Base-by-base conservation (phyloP, 2,888 invertebrate genomes). In the Chymomyza caudatula region DNA sequence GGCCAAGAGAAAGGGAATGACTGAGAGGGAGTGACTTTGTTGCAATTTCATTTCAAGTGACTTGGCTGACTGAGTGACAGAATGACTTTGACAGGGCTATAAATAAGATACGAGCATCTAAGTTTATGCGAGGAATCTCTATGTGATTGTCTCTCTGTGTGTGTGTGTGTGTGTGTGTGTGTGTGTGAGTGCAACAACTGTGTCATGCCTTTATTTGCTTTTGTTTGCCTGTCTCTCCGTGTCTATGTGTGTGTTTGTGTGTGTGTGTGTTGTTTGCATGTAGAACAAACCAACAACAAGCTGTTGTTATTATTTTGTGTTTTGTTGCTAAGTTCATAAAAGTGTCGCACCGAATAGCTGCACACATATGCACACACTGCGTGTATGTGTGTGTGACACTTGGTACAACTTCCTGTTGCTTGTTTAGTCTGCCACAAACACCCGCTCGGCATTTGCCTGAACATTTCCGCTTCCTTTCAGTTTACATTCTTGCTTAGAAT, bases 401-500 rank as follows among this genome's bases (percentile, higher is more conserved):
- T 54, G 25, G 11, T 53, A 53, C 29, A 23, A 53, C 53, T 76
- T 79, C 76, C 80, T 76, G 78, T 74, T 76, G 81, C 81, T 71
- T 65, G 63, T 72, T 68, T 61, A 69, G 75, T 15, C 15, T 47
- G 47, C 47, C 47, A 37, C 29, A 37, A 4, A 37, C 29, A 17
- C 47, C 17, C 47, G 47, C 47, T 17, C 47, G n/a, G 4, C 79
- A 75, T 69, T 71, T 75, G 75, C 78, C 69, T 64, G 63, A 67
- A 77, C 75, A 77, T 84, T 77, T 80, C 81, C 84, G 84, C 58
- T 80, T 84, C 81, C 80, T 67, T 77, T 63, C 71, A 76, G 73
- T 83, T 78, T 51, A 68, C 56, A 76, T 76, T 71, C 68, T 37
- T 37, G 29, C 11, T 37, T 11, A 37, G 11, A 37, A 11, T 37